These are phyloP conservation scores for Pelvicachromis taeniatus DNA, from an alignment of 2,113 vertebrate species.

Conservation along the genomic window DNA sequence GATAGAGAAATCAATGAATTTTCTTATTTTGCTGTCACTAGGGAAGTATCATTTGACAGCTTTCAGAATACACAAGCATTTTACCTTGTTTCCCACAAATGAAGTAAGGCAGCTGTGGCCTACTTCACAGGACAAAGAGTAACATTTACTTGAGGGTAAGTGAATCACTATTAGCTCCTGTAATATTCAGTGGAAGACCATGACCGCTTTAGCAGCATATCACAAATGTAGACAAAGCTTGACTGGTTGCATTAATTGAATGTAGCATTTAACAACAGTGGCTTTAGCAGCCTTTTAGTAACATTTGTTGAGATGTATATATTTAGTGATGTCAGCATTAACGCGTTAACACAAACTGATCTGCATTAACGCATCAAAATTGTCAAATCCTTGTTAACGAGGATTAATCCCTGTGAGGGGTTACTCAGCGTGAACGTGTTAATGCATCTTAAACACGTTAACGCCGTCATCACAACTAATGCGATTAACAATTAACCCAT, in stretches of 20 bases:
- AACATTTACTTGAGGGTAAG: neutral
- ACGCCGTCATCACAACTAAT: too few species aligned
- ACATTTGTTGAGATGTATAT: neutral
- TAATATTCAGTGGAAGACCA: neutral
- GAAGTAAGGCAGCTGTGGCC: neutral
- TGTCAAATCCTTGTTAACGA: too few species aligned
- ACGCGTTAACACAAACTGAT: too few species aligned
- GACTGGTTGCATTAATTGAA: neutral
- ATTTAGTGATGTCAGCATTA: too few species aligned
- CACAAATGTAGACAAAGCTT: neutral
- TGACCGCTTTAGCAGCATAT: neutral
- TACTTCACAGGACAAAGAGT: neutral
- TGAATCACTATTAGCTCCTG: neutral
- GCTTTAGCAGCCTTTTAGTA: neutral
- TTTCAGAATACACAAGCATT: neutral
- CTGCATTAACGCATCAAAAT: too few species aligned
- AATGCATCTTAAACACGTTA: too few species aligned
- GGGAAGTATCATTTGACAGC: neutral
- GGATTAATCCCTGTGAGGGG: too few species aligned
- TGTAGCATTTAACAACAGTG: neutral
- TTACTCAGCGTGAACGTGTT: too few species aligned
- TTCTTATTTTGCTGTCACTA: neutral
- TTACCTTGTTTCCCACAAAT: neutral
- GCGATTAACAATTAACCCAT: too few species aligned
- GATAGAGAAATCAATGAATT: neutral